phyloP scores from a whole-genome alignment of 2,888 invertebrate species.

The Gryllus longicercus region DNA sequence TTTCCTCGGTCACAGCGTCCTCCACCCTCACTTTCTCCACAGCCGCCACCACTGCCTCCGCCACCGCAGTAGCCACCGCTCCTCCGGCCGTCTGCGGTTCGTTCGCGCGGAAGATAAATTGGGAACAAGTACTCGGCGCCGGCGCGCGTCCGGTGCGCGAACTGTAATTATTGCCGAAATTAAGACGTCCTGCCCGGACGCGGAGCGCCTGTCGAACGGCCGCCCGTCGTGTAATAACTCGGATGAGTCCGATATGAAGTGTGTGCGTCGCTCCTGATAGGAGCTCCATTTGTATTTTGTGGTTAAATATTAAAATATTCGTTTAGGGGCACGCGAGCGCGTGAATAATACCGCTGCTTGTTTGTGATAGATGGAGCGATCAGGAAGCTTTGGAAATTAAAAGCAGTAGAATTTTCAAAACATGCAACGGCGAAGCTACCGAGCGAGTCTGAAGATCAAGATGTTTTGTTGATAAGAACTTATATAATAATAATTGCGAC shows the following conservation, averaged over 20 bases:
- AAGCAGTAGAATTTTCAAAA: too few species aligned
- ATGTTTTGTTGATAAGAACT: too few species aligned
- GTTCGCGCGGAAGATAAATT: background rate
- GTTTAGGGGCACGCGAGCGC: background rate
- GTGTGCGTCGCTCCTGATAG: background rate
- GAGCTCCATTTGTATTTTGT: background rate
- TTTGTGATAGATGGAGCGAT: too few species aligned
- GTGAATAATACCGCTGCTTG: background rate
- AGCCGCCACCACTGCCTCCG: background rate
- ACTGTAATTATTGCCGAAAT: constrained; percentile 8
- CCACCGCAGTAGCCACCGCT: background rate
- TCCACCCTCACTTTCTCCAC: background rate
- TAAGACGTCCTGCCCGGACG: background rate
- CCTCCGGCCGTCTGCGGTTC: background rate
- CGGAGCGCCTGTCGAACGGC: background rate
- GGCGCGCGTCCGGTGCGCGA: background rate
- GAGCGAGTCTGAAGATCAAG: too few species aligned
- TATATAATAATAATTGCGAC: too few species aligned
- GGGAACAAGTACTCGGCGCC: background rate
- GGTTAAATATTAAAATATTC: background rate
- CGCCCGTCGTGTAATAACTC: background rate
- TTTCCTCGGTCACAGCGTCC: too few species aligned
- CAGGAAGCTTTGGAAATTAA: too few species aligned
- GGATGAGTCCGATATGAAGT: constrained; percentile 3
- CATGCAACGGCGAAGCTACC: too few species aligned